Conservation (phyloP, 2,888 invertebrate genomes). For the Acronicta aceris region DNA sequence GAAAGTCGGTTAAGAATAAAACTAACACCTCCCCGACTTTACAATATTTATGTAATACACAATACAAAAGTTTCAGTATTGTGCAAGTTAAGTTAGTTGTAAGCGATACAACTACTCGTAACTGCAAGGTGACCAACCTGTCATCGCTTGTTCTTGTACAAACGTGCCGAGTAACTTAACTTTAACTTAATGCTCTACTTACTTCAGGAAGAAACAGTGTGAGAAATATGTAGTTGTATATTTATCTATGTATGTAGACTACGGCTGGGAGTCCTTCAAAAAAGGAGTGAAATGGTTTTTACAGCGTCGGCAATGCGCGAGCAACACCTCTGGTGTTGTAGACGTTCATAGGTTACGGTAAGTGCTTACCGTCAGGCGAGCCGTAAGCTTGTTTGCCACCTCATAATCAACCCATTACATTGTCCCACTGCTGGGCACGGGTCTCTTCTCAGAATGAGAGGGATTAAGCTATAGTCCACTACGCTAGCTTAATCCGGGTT, state of each 20-base stretch:
- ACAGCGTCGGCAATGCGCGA: no score
- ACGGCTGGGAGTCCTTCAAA: no score
- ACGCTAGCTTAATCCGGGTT: no score
- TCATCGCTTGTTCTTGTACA: conserved; percentile 24
- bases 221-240: not conserved
- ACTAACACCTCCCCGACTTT: not conserved
- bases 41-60: not conserved
- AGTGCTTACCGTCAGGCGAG: no score
- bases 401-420: no score
- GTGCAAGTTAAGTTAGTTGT: conserved; percentile 17
- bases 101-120: conserved; percentile 30
- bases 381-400: no score
- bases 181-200: conserved; percentile 10
- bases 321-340: no score
- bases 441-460: no score
- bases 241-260: not conserved
- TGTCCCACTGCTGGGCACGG: no score
- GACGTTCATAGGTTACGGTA: no score
- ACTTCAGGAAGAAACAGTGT: conserved; percentile 5
- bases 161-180: conserved; percentile 13
- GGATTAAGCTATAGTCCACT: no score
- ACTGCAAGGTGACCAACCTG: conserved; percentile 34
- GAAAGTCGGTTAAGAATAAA: not conserved
- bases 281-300: no score
- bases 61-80: not conserved